Evolutionary conservation across 1,140 invertebrate species (phyloP), one percentile per base, ranked within the genome.

Genomic region (Aphaenogaster ashmeadi): DNA sequence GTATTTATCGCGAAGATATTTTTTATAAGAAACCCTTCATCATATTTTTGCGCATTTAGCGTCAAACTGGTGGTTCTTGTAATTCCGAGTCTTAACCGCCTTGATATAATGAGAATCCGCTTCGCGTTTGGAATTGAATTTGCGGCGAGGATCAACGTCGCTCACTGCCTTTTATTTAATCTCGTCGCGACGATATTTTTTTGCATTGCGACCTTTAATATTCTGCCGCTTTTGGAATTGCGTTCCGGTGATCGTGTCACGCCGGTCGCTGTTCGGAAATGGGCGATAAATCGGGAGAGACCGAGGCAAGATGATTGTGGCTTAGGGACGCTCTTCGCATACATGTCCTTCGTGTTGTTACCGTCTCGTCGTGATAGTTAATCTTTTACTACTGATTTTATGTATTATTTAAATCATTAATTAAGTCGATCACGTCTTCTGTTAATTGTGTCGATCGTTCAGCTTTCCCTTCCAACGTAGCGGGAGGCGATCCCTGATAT

Each of bases 351-450:
- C 13, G 7, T 74, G 21, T 64, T 71, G 38, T 80, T 54, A 52
- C 5, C 36, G 11, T 56, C 54, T 56, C 54, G 27, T 60, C 66
- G 33, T 18, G 3, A 54, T 67, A 80, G 13, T 21, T 78, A 52
- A 80, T 56, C 15, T 74, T 83, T 84, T 74, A 75, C 33, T 33
- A 27, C 3, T 60, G 13, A 74, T 47, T 83, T 47, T 74, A 21
- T 75, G 36, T 71, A 13, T 56, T 47, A 71, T 81, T 71, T 71
- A 56, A 81, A 81, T 75, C 36, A n/a, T 8, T 62, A 47, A 78
- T 75, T 77, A 77, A 56, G 21, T 81, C 66, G 4, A 27, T 33
- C 56, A 50, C 15, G 69, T 75, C 69, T 84, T 84, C 80, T 50
- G 54, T 69, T 66, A 66, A 33, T 69, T 27, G 27, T 50, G 41